Evolutionary conservation across 2,113 vertebrate species (phyloP).

Genomic region (Rhegmatorhina hoffmannsi): DNA sequence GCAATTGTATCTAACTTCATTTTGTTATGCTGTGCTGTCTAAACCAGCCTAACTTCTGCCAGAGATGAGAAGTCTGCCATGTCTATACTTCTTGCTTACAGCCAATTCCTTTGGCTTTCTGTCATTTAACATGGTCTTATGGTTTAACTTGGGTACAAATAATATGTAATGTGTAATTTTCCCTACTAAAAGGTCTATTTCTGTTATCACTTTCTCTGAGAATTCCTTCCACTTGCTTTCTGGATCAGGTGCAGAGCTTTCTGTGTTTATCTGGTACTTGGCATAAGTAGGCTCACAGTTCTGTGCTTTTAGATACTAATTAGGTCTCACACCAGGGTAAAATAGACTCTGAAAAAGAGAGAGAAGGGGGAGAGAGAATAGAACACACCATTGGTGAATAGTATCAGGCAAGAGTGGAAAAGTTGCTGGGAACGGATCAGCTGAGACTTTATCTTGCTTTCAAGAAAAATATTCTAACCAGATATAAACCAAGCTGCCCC

Average conservation of each 20-base stretch:
- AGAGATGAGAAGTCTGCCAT: background rate
- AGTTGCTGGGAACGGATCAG: background rate
- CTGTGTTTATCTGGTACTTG: background rate
- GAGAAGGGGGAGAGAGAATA: background rate
- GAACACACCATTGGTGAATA: accelerated
- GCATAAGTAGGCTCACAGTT: background rate
- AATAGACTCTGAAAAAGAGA: background rate
- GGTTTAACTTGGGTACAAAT: background rate
- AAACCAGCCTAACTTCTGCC: background rate
- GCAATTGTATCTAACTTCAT: background rate
- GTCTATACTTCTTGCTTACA: background rate
- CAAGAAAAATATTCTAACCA: background rate
- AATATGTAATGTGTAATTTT: background rate
- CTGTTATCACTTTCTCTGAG: background rate
- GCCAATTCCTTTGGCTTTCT: background rate
- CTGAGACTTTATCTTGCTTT: background rate
- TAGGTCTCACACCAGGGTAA: background rate
- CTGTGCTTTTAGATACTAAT: background rate
- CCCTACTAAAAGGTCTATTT: background rate
- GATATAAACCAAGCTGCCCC: background rate
- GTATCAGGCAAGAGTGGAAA: background rate
- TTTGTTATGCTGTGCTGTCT: background rate
- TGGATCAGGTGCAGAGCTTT: background rate
- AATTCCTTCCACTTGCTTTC: background rate
- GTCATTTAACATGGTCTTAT: background rate